Conservation (phyloP, 2,113 vertebrate genomes). For the Garra rufa region DNA sequence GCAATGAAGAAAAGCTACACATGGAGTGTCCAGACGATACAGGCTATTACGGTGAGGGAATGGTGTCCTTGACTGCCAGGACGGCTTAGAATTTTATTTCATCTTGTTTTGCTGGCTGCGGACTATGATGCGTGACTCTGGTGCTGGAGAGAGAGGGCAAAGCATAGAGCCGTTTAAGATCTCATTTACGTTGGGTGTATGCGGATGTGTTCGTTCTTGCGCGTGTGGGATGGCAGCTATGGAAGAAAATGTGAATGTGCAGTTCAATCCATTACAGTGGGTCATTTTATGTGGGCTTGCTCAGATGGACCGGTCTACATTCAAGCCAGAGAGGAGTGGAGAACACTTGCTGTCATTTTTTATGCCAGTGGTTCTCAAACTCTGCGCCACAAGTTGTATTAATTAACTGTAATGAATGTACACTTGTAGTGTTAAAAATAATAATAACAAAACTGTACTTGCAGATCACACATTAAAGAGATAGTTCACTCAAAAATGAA, state of each 20-base stretch:
- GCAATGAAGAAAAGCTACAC: conserved; percentile 83
- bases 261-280: conserved; percentile 27
- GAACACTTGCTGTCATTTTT: conserved; percentile 6
- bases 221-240: conserved; percentile 10
- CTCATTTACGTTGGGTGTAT: conserved; percentile 69
- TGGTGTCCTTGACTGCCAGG: conserved; percentile 85
- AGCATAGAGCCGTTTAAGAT: conserved; percentile 74
- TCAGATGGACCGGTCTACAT: conserved; percentile 68
- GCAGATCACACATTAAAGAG: no score
- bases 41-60: conserved; percentile 83
- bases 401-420: background rate
- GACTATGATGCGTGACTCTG: conserved; percentile 81
- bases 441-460: no score
- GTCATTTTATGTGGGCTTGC: conserved; percentile 49
- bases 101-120: conserved; percentile 82
- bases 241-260: conserved; percentile 29
- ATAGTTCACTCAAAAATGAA: no score
- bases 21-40: conserved; percentile 82
- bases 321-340: conserved; percentile 64
- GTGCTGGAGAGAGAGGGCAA: conserved; percentile 74
- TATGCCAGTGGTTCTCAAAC: conserved; percentile 6
- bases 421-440: background rate
- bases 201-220: conserved; percentile 23
- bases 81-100: conserved; percentile 84
- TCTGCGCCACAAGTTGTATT: conserved; percentile 53